phyloP scores from a whole-genome alignment of 2,797 vertebrate genomes.

The Melanotaenia nigrans region DNA sequence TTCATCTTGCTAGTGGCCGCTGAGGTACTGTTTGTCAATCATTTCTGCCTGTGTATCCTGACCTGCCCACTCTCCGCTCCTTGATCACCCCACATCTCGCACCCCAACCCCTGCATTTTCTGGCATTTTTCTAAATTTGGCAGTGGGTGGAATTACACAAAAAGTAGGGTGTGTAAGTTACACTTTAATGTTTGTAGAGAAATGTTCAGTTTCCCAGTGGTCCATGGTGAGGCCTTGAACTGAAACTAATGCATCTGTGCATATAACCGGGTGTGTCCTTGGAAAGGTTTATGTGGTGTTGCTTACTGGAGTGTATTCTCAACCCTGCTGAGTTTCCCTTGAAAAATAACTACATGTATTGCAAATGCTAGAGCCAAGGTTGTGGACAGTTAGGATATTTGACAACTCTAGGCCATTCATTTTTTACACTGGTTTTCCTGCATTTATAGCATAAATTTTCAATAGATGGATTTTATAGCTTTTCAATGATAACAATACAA shows the following conservation, averaged over 20 bases:
- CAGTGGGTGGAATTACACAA: no score
- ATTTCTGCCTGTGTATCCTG: no score
- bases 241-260: neutral
- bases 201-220: slow-evolving; percentile 1
- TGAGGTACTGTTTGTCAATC: no score
- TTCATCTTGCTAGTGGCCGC: no score
- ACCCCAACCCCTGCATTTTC: no score
- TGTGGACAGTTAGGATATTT: slow-evolving; percentile 37
- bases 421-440: slow-evolving; percentile 51
- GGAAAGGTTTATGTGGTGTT: slow-evolving; percentile 12
- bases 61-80: no score
- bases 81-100: no score
- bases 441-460: slow-evolving; percentile 53
- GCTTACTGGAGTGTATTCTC: slow-evolving; percentile 3
- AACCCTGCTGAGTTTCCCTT: slow-evolving; percentile 4
- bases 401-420: slow-evolving; percentile 36
- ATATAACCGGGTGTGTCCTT: slow-evolving; percentile 19
- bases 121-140: no score
- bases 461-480: slow-evolving; percentile 52
- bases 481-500: slow-evolving; percentile 51
- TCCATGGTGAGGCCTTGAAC: neutral
- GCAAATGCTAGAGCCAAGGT: slow-evolving; percentile 6
- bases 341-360: slow-evolving; percentile 14
- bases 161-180: no score
- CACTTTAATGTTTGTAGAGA: neutral